Percentiles rank a stretch among this genome's conserved stretches.
Evolutionary conservation across 2,888 invertebrate genomes (phyloP).

Genomic region (Lochmaea crataegi): DNA sequence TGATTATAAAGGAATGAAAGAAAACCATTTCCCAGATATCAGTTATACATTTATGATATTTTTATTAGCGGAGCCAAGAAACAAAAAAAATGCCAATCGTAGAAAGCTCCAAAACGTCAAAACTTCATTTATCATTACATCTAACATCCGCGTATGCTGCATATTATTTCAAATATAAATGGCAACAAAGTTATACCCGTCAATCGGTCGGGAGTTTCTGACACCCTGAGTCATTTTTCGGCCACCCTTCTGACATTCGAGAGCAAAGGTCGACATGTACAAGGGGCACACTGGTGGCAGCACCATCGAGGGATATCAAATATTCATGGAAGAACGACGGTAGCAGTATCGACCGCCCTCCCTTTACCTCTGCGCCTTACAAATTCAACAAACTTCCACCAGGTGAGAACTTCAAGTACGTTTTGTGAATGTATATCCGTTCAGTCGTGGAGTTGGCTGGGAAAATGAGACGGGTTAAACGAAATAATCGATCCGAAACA

Average conservation of each 20-base stretch:
- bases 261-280: conserved; percentile 48
- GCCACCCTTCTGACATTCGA: conserved; percentile 61
- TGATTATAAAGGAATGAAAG: too few relatives aligned
- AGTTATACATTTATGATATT: too few relatives aligned
- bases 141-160: neutral
- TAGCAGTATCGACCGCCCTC: conserved; percentile 60
- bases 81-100: neutral
- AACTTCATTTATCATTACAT: conserved; percentile 1
- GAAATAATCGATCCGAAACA: too few relatives aligned
- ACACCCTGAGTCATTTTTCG: conserved; percentile 34
- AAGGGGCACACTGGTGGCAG: conserved; percentile 32
- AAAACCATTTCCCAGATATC: too few relatives aligned
- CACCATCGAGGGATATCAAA: conserved; percentile 56
- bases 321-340: conserved; percentile 62
- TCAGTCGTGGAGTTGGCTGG: neutral
- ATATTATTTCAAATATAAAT: conserved; percentile 4
- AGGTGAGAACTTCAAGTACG: conserved; percentile 31
- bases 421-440: neutral
- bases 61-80: too few relatives aligned
- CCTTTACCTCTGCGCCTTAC: conserved; percentile 43
- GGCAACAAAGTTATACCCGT: conserved; percentile 17
- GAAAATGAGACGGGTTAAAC: neutral
- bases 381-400: conserved; percentile 7
- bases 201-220: conserved; percentile 4
- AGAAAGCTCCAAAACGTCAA: neutral